Percentiles rank a stretch among this genome's conserved stretches.
These are phyloP conservation scores for Chromoteleia sp. DNA, from an alignment of 2,888 invertebrate genomes.

Conservation along the genomic window DNA sequence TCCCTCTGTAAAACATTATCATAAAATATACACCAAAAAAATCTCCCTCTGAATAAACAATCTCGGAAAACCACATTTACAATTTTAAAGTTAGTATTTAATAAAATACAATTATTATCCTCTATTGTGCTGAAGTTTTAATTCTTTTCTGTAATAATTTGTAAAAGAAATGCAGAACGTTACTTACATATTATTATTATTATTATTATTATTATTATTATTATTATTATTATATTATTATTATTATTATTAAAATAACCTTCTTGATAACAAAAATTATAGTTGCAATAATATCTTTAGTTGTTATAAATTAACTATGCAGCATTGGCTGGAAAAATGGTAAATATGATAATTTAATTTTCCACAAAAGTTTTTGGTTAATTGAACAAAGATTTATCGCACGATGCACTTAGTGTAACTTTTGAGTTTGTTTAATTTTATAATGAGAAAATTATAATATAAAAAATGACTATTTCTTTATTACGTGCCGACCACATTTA, in stretches of 20 bases:
- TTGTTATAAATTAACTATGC: too few relatives aligned
- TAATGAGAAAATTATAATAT: constrained; percentile 3
- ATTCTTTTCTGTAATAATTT: background rate
- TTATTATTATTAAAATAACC: too few relatives aligned
- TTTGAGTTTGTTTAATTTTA: constrained; percentile 4
- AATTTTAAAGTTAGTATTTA: constrained; percentile 7
- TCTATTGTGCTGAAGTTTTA: background rate
- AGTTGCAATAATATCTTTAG: too few relatives aligned
- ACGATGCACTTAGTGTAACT: constrained; percentile 1
- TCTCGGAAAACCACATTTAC: background rate
- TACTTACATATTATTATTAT: too few relatives aligned
- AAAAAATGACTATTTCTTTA: too few relatives aligned
- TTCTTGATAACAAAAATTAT: too few relatives aligned
- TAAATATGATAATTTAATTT: background rate
- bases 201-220: background rate
- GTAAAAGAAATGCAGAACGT: background rate
- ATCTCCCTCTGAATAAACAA: constrained; percentile 18
- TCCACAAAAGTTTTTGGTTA: constrained; percentile 13
- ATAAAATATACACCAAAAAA: constrained; percentile 19
- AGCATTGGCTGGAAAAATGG: too few relatives aligned
- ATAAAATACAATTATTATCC: constrained; percentile 1
- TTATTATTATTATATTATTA: too few relatives aligned
- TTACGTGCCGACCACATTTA: too few relatives aligned
- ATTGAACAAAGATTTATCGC: constrained; percentile 7
- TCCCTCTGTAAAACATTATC: too few relatives aligned